Evolutionary conservation across 2,888 invertebrate genomes (phyloP).

Genomic region (Diarsia dahlii): DNA sequence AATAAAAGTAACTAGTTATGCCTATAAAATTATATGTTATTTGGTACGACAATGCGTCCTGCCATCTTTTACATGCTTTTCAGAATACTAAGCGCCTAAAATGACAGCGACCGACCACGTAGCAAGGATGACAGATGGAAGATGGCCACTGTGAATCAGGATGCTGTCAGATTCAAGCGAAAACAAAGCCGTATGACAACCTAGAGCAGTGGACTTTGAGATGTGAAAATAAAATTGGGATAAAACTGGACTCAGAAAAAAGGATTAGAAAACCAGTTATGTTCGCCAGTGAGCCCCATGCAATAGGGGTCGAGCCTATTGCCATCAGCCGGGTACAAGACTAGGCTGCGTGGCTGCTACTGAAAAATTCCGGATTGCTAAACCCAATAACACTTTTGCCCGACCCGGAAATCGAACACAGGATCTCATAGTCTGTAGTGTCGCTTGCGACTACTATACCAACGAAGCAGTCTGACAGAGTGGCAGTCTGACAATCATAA

Average conservation of each 20-base stretch:
- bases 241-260: not conserved
- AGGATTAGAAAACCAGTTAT: too few relatives aligned
- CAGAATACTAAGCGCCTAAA: not conserved
- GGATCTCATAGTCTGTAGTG: too few relatives aligned
- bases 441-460: too few relatives aligned
- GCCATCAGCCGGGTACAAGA: too few relatives aligned
- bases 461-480: not conserved
- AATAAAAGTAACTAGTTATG: too few relatives aligned
- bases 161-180: not conserved
- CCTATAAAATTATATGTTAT: too few relatives aligned
- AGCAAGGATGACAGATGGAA: constrained; percentile 22
- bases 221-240: not conserved
- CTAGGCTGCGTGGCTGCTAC: too few relatives aligned
- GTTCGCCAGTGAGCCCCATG: too few relatives aligned
- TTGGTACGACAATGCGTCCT: not conserved
- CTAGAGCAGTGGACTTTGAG: not conserved
- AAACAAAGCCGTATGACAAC: not conserved
- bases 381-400: too few relatives aligned
- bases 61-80: not conserved
- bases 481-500: not conserved
- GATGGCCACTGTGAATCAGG: not conserved
- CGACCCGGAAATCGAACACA: too few relatives aligned
- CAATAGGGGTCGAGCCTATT: too few relatives aligned
- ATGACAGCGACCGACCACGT: not conserved
- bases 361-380: too few relatives aligned